Evolutionary conservation across 1,140 invertebrate genomes (phyloP).

Genomic region (Pachyrhynchus sulphureomaculatus): DNA sequence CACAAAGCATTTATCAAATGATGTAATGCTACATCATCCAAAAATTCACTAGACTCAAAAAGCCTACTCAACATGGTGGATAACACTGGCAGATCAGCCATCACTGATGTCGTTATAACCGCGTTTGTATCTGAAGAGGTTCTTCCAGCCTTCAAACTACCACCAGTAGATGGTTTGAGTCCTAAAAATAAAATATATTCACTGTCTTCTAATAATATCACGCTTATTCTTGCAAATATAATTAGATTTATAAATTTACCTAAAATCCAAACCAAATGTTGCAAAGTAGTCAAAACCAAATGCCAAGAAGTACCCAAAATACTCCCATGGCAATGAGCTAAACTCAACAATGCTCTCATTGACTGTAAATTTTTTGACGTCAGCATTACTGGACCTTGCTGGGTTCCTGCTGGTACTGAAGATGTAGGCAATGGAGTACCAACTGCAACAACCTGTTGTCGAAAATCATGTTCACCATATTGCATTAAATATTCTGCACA

Average conservation of each 20-base stretch:
- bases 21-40: constrained; percentile 93
- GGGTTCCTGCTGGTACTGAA: constrained; percentile 72
- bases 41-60: constrained; percentile 91
- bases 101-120: constrained; percentile 93
- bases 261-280: constrained; percentile 98
- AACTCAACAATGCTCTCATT: constrained; percentile 84
- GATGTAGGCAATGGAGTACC: constrained; percentile 88
- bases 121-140: constrained; percentile 78
- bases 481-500: constrained; percentile 40
- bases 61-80: constrained; percentile 90
- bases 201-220: no score
- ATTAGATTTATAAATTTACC: no score
- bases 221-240: no score
- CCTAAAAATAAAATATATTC: constrained; percentile 76
- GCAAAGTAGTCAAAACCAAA: constrained; percentile 90
- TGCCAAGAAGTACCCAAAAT: constrained; percentile 94
- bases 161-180: constrained; percentile 91
- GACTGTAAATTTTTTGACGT: constrained; percentile 97
- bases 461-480: constrained; percentile 63
- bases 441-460: constrained; percentile 91
- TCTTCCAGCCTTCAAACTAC: constrained; percentile 79
- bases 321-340: constrained; percentile 90
- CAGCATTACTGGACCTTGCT: constrained; percentile 96
- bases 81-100: constrained; percentile 91
- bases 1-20: constrained; percentile 96